Evolutionary conservation across 2,888 invertebrate species (phyloP), one percentile per base, ranked within the genome.

Genomic region (Dicycla oo): DNA sequence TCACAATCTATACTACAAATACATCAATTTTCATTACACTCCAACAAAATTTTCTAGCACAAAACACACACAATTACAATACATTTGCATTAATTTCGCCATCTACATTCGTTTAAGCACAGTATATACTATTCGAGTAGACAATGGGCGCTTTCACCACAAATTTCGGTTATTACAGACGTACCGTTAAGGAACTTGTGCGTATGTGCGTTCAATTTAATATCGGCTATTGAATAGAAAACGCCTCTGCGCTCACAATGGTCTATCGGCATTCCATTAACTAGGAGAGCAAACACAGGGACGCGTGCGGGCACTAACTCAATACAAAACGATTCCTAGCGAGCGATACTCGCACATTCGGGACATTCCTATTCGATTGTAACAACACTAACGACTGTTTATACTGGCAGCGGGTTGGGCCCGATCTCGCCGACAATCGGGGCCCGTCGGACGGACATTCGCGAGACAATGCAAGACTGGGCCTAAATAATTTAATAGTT

Each of bases 401-500:
- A 94, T 93, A 93, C 90, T 93, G 90, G 90, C 90, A 89, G 88
- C 88, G 89, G 88, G 86, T 81, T 86, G 83, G 86, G 87, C 75
- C 82, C 84, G 84, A 81, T 81, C 86, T 85, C 88, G 85, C 70
- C 83, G 86, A 86, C 89, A 82, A 88, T 87, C 88, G 87, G 80
- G 79, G 73, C 84, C 83, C 80, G 86, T 75, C 87, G 88, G 87
- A 75, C 89, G 88, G 92, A 92, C 91, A 91, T 93, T 91, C 93
- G 93, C 94, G 94, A 93, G 93, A 95, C 95, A 94, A 95, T 94
- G 91, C 93, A 91, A 92, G 91, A 92, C 93, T 89, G 91, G 88
- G 89, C 91, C 93, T 94, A 94, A 94, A 95, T 95, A 94, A 95
- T 95, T 93, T 94, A 94, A 94, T 94, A 94, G 94, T 92, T 91